A percentile compares a stretch with the other conserved stretches of the same genome.
Evolutionary conservation across 2,888 invertebrate species (phyloP).

Genomic region (Epicampocera succincta): DNA sequence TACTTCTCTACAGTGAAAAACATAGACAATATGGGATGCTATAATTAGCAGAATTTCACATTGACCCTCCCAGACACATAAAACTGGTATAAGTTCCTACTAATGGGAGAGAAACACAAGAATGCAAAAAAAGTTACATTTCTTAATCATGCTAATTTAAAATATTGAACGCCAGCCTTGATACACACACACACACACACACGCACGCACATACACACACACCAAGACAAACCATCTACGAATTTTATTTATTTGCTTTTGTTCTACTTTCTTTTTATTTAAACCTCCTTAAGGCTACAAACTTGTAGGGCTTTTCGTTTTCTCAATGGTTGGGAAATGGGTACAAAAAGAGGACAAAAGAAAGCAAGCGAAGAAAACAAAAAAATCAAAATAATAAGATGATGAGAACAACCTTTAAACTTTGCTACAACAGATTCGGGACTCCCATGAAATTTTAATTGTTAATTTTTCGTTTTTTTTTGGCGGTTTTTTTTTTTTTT

Average conservation of each 20-base stretch:
- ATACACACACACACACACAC: not conserved
- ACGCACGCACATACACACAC: too few species aligned
- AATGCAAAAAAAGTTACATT: not conserved
- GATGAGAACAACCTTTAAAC: constrained; percentile 28
- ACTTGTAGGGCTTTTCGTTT: constrained; percentile 15
- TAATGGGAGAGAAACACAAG: too few species aligned
- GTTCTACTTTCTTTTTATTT: constrained; percentile 5
- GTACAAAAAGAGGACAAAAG: not conserved
- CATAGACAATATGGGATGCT: too few species aligned
- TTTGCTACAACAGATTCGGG: constrained; percentile 5
- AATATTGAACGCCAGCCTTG: constrained; percentile 23
- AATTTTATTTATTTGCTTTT: constrained; percentile 13
- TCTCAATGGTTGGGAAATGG: not conserved
- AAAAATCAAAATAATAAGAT: not conserved
- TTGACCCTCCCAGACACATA: too few species aligned
- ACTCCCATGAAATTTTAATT: constrained; percentile 35
- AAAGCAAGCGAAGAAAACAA: not conserved
- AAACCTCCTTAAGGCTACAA: constrained; percentile 29
- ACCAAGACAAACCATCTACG: too few species aligned
- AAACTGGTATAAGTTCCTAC: too few species aligned
- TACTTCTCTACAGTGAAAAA: too few species aligned
- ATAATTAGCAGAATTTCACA: too few species aligned
- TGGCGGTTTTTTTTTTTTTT: too few species aligned
- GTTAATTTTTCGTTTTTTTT: constrained; percentile 22
- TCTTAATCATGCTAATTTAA: constrained; percentile 44